Conservation (phyloP, 1,140 invertebrate species). For the Megathymus violae region DNA sequence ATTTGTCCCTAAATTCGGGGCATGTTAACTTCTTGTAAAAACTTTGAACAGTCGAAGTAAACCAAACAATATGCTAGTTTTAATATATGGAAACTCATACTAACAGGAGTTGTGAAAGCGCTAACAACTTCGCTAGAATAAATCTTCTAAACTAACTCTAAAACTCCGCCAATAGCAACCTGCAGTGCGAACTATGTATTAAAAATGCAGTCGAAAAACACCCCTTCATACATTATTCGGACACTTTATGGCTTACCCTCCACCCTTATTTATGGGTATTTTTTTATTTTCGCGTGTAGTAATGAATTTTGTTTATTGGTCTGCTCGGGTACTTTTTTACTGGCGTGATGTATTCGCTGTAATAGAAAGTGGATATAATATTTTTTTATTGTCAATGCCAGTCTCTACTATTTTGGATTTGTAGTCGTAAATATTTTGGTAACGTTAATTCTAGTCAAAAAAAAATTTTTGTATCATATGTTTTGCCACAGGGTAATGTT, state of each 20-base stretch:
- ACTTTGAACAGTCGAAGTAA: not conserved
- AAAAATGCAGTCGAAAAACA: conserved; percentile 49
- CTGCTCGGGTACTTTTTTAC: conserved; percentile 38
- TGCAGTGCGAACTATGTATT: conserved; percentile 46
- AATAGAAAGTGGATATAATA: conserved; percentile 23
- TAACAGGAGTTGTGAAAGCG: conserved; percentile 9
- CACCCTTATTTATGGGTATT: conserved; percentile 47
- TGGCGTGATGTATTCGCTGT: conserved; percentile 31
- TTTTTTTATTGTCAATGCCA: conserved; percentile 8
- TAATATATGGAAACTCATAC: not conserved
- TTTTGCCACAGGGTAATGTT: too few relatives aligned
- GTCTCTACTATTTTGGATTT: too few relatives aligned
- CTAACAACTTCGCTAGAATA: conserved; percentile 15
- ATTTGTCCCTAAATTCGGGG: too few relatives aligned
- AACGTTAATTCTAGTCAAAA: too few relatives aligned
- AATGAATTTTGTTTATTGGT: conserved; percentile 55
- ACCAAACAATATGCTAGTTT: not conserved
- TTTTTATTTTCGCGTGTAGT: conserved; percentile 42
- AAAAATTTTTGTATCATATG: too few relatives aligned
- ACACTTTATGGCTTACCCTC: conserved; percentile 41
- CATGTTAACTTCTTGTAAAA: too few relatives aligned
- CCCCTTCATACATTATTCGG: conserved; percentile 44
- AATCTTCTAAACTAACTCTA: conserved; percentile 14
- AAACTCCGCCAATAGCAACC: conserved; percentile 40
- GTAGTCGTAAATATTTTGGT: too few relatives aligned